Conservation (phyloP, 2,113 vertebrate genomes). For the Megaleporinus macrocephalus region DNA sequence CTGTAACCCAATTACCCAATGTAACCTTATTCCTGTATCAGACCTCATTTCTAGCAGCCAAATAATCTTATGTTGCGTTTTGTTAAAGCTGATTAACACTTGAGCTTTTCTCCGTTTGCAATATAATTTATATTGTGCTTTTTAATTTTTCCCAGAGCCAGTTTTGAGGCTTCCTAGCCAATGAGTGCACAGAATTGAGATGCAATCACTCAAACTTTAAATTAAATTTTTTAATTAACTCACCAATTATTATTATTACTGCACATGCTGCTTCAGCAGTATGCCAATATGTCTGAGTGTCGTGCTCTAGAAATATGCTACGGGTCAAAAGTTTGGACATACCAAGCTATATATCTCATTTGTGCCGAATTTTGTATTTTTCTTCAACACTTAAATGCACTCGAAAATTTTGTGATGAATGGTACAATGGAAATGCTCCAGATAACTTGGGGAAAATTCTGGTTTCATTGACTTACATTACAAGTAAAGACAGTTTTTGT, state of each 20-base stretch:
- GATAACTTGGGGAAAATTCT: no score
- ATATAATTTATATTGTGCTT: not conserved
- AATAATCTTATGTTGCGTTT: not conserved
- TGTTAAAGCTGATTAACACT: not conserved
- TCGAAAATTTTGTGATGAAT: no score
- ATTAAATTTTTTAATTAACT: no score
- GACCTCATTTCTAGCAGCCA: not conserved
- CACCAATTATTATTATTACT: not conserved
- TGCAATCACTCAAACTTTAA: not conserved
- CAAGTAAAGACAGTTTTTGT: no score
- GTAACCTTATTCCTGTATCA: constrained; percentile 4
- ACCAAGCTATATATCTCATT: no score
- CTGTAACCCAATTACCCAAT: constrained; percentile 10
- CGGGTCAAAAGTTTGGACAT: no score
- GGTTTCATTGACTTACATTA: no score
- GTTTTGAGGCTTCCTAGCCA: not conserved
- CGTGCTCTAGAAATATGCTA: no score
- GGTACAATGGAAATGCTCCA: no score
- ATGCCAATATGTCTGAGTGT: not conserved
- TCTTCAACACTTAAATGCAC: no score
- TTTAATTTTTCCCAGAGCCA: not conserved
- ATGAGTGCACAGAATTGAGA: not conserved
- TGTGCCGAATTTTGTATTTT: no score
- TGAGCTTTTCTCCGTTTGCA: not conserved
- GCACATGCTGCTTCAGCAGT: not conserved